Conservation (phyloP, 1,140 invertebrate species). For the Neodiprion lecontei region DNA sequence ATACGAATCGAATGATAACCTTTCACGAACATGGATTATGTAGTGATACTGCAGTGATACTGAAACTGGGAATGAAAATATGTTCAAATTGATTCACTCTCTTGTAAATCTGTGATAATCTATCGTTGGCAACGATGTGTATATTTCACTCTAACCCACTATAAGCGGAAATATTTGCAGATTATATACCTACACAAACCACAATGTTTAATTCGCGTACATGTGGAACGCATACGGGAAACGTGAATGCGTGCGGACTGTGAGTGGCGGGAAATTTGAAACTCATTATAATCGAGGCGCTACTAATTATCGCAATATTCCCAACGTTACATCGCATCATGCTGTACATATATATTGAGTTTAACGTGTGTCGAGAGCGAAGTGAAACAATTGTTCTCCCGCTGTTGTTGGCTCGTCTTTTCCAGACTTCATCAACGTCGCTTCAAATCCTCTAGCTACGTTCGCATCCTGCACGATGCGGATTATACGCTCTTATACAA, state of each 20-base stretch:
- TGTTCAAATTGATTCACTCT: no score
- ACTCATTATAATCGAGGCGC: not conserved
- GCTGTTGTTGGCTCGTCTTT: not conserved
- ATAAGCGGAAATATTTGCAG: not conserved
- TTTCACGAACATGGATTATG: no score
- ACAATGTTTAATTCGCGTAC: no score
- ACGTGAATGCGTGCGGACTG: not conserved
- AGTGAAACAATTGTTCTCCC: not conserved
- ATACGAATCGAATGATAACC: no score
- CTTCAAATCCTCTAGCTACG: not conserved
- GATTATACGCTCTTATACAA: no score
- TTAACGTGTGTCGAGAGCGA: not conserved
- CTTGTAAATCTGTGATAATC: no score
- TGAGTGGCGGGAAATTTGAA: constrained; percentile 2
- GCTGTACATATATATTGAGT: not conserved
- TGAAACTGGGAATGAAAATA: no score
- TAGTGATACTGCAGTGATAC: no score
- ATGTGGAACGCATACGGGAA: not conserved
- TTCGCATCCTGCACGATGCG: no score
- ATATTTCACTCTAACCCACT: not conserved
- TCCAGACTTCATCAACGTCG: not conserved
- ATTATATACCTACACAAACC: not conserved
- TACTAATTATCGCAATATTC: constrained; percentile 1
- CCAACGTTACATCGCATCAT: not conserved
- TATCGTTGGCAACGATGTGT: not conserved